A percentile compares a stretch with the other conserved stretches of the same genome.
These are phyloP conservation scores for Thinocorus orbignyianus DNA, from an alignment of 2,113 vertebrate species.

Conservation along the genomic window DNA sequence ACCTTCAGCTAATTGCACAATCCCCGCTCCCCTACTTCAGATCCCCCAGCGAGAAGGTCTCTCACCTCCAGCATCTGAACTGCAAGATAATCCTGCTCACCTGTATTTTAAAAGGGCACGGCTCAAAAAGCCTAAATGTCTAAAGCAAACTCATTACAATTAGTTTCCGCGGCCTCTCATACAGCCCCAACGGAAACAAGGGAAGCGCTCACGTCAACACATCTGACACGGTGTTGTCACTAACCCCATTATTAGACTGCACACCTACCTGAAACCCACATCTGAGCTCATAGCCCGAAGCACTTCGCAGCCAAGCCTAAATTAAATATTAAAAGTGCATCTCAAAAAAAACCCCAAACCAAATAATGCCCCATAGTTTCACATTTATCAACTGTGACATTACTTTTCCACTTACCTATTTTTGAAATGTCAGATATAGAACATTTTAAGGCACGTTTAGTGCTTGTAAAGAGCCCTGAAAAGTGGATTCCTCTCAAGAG, in stretches of 20 bases:
- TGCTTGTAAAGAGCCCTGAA: neutral
- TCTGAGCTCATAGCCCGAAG: slow-evolving; percentile 42
- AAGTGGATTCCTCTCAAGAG: neutral
- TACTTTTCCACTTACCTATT: neutral
- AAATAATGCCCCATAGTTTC: neutral
- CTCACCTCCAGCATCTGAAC: slow-evolving; percentile 4
- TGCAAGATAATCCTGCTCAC: slow-evolving; percentile 40
- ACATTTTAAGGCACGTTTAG: neutral
- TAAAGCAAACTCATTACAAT: slow-evolving; percentile 1
- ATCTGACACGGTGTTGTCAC: neutral
- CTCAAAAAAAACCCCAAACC: slow-evolving; percentile 6
- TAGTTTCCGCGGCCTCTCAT: neutral
- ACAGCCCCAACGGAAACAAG: neutral
- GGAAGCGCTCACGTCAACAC: slow-evolving; percentile 5
- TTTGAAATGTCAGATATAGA: neutral
- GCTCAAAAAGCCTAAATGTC: neutral
- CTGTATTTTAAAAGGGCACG: slow-evolving; percentile 26
- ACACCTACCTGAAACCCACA: slow-evolving; percentile 22
- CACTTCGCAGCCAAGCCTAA: slow-evolving; percentile 23
- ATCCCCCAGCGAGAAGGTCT: slow-evolving; percentile 13
- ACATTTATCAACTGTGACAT: neutral
- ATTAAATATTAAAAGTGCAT: slow-evolving; percentile 28
- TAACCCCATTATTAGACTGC: slow-evolving; percentile 36
- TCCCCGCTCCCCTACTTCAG: neutral
- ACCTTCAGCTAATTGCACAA: slow-evolving; percentile 54